A percentile compares a stretch with the other conserved stretches of the same genome.
phyloP scores from a whole-genome alignment of 2,113 vertebrate species.

The Corapipo altera region DNA sequence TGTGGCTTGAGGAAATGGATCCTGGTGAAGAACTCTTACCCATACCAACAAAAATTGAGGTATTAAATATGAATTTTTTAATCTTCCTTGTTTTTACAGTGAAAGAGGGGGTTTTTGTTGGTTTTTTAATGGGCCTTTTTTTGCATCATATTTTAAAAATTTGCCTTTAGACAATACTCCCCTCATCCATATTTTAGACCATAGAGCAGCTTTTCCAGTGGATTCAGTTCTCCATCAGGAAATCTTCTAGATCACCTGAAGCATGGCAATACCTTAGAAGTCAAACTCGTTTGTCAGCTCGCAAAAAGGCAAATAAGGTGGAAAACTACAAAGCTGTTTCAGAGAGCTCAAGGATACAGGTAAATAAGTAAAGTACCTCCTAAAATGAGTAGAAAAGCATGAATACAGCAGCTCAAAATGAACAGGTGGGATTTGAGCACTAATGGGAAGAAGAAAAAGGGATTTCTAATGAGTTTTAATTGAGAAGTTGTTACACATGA shows the following conservation, averaged over 20 bases:
- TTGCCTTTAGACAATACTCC: background rate
- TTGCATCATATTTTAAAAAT: background rate
- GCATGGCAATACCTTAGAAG: background rate
- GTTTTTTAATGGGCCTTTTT: background rate
- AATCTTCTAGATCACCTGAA: background rate
- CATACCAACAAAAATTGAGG: background rate
- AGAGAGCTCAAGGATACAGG: background rate
- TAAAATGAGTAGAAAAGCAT: background rate
- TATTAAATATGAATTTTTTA: background rate
- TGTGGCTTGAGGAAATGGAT: background rate
- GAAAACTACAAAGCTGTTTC: background rate
- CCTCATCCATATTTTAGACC: background rate
- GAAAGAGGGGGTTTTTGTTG: background rate
- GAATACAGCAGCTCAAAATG: background rate
- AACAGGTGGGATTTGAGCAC: background rate
- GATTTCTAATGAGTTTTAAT: conserved; percentile 23
- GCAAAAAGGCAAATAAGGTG: background rate
- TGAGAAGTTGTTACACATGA: conserved; percentile 8
- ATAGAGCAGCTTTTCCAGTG: background rate
- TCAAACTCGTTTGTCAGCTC: background rate
- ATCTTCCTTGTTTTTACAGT: background rate
- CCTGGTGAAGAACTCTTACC: background rate
- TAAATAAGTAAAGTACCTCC: background rate
- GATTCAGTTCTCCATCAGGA: background rate
- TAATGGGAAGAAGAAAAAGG: background rate